phyloP scores from a whole-genome alignment of 2,113 vertebrate species.

The Epinephelus lanceolatus region DNA sequence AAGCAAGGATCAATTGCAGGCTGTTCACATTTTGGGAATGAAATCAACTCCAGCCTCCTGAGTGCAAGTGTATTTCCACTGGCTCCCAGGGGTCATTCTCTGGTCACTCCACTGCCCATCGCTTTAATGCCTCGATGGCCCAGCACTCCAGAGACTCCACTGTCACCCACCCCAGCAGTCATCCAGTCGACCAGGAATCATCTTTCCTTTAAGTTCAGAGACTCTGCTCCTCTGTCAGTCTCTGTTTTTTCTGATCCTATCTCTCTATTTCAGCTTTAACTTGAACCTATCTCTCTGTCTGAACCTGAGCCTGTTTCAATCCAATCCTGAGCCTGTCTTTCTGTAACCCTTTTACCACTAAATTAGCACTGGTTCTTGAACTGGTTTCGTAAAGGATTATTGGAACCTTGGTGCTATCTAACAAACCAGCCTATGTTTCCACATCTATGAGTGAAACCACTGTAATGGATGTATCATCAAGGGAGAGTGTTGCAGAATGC shows the following conservation, averaged over 20 bases:
- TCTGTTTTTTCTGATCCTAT: background rate
- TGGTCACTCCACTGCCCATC: background rate
- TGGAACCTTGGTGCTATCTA: too few species aligned
- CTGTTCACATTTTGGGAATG: constrained; percentile 1
- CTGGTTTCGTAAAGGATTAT: too few species aligned
- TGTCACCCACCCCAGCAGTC: background rate
- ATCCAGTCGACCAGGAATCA: background rate
- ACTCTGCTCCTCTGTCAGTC: background rate
- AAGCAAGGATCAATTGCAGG: background rate
- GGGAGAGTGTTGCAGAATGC: too few species aligned
- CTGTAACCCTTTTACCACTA: too few species aligned
- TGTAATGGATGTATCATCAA: too few species aligned
- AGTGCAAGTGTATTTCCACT: background rate
- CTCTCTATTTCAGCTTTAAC: background rate
- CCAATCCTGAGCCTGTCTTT: background rate
- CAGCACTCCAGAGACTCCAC: background rate
- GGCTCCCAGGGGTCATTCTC: background rate
- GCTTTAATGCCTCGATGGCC: background rate
- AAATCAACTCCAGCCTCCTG: background rate
- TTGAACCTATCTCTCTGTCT: too few species aligned
- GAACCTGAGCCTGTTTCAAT: too few species aligned
- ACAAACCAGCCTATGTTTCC: too few species aligned
- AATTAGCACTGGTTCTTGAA: too few species aligned
- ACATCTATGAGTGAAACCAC: too few species aligned
- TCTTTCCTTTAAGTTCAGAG: background rate